Evolutionary conservation across 2,797 vertebrate genomes (phyloP), one percentile per base, ranked within the genome.

Genomic region (Sebastes oblongus): DNA sequence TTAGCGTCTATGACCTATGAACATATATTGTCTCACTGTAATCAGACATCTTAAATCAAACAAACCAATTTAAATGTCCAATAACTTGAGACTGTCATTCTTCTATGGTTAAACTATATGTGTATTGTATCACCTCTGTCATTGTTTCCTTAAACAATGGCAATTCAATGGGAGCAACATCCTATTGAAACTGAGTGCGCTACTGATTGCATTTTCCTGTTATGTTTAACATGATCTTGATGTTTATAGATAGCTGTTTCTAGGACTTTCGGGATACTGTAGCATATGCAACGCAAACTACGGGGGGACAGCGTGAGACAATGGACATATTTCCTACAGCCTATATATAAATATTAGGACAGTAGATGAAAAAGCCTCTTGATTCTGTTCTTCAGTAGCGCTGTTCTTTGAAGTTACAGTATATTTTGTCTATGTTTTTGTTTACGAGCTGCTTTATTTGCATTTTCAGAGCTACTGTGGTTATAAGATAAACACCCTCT

Each of bases 141-240:
- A 78, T 42, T 84, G 78, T 91, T 86, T 85, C 58, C 25, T 83
- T 36, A 55, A 13, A 85, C 80, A 86, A 84, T 85, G 36, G 64
- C 36, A 71, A 42, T 78, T 74, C 67, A 81, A 77, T n/a, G 62
- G 67, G 8, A 36, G 6, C 8, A 52, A 77, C 58, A 27, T 69
- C 66, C 75, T 55, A 50, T 66, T 77, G 56, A 82, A 80, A 64
- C 27, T 39, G 14, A 71, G 18, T 16, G 6, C 20, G 12, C 25
- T 0, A 8, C 27, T 82, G 78, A 85, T 84, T 85, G 62, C 18
- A 68, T 88, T 87, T 93, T 91, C 91, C 86, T 93, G 87, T 89
- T 93, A 80, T 88, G 84, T 67, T 59, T 52, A 66, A 64, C 72
- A 36, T 71, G 46, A 22, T 56, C 20, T 75, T 80, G 72, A 82